phyloP scores from a whole-genome alignment of 2,888 invertebrate genomes.

The Phaonia tiefii region DNA sequence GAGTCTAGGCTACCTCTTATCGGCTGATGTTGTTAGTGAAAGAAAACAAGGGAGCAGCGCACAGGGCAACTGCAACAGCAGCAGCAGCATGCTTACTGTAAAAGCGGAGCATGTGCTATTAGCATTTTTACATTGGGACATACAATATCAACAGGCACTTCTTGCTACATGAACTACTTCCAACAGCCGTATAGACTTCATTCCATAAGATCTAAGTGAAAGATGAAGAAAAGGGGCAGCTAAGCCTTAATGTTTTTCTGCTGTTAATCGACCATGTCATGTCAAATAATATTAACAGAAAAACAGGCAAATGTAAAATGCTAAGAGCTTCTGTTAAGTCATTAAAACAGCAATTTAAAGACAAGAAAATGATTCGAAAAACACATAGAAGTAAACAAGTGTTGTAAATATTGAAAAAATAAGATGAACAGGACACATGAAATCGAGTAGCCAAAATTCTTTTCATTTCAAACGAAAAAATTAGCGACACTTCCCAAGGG shows the following conservation, averaged over 20 bases:
- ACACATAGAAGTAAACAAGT: too few relatives aligned
- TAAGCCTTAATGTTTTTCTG: conserved; percentile 24
- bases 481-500: not conserved
- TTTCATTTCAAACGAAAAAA: too few relatives aligned
- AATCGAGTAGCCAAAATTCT: too few relatives aligned
- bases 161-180: conserved; percentile 48
- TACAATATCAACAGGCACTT: conserved; percentile 28
- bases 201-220: not conserved
- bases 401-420: too few relatives aligned
- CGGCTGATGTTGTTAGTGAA: conserved; percentile 18
- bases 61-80: not conserved
- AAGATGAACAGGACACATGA: too few relatives aligned
- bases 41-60: conserved; percentile 9
- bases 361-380: conserved; percentile 24
- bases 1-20: conserved; percentile 16
- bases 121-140: not conserved
- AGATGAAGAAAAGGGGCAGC: not conserved
- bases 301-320: conserved; percentile 28
- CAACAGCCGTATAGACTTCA: not conserved
- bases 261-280: conserved; percentile 58
- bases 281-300: conserved; percentile 59
- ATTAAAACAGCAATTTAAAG: conserved; percentile 46
- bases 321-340: conserved; percentile 37
- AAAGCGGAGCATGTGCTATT: conserved; percentile 30
- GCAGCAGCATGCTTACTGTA: conserved; percentile 41